Conservation (phyloP, 2,797 vertebrate genomes). For the Rousettus madagascariensis region DNA sequence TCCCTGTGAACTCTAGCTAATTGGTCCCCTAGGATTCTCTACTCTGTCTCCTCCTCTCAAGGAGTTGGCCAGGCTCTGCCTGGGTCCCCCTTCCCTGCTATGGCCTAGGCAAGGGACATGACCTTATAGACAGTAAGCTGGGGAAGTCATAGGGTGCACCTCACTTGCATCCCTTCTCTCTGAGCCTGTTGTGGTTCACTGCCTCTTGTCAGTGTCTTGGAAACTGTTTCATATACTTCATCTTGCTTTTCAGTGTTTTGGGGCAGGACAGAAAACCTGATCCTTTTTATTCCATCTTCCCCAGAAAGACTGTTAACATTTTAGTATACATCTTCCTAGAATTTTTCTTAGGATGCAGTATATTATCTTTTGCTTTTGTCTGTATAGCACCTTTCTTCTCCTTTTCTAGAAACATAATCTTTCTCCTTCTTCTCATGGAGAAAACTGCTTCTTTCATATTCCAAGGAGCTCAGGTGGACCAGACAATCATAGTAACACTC, state of each 20-base stretch:
- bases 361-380: background rate
- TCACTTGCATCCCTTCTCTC: background rate
- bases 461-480: background rate
- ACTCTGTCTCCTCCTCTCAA: background rate
- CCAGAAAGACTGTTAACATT: background rate
- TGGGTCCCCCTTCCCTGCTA: background rate
- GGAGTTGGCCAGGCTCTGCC: background rate
- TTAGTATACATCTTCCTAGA: background rate
- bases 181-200: background rate
- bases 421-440: background rate
- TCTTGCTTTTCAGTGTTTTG: background rate
- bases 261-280: background rate
- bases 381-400: background rate
- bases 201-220: background rate
- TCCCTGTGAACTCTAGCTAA: background rate
- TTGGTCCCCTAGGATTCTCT: background rate
- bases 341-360: background rate
- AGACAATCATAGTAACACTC: background rate
- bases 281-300: background rate
- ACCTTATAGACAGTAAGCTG: background rate
- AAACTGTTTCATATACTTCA: background rate
- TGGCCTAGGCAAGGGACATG: background rate
- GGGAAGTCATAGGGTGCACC: background rate
- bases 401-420: background rate
- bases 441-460: background rate